Base-by-base conservation (phyloP, 2,113 vertebrate genomes). In the Vulpes vulpes region DNA sequence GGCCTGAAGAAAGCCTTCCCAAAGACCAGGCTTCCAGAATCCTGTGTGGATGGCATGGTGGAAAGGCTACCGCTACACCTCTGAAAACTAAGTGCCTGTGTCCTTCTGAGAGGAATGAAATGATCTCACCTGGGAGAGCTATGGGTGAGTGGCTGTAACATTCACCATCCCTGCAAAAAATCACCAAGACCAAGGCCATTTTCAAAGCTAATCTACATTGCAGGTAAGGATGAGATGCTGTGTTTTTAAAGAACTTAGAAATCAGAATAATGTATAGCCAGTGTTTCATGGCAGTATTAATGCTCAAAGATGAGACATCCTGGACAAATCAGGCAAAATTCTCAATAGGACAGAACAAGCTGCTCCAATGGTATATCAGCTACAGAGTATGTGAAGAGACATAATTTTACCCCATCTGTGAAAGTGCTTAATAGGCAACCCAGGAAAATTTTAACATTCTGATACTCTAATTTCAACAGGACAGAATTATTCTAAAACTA, bases 81-180 rank as follows among this genome's bases (percentile, higher is more conserved):
- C 64, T 85, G 73, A 57, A 80, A 19, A 64, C 59, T 1, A 3
- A 1, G 25, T 5, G 32, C 65, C n/a, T 10, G 3, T 9, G 17
- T 53, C 30, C 8, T 53, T 30, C 49, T 15, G 27, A 71, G 22
- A 92, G 25, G 22, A 53, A 74, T 0, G 0, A 73, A 35, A 55
- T 0, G 11, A 74, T 14, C 38, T 71, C 16, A 8, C 51, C 23
- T 4, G 20, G 19, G 22, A 73, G 8, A 7, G 8, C 9, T 3
- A 11, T 0, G 6, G 5, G 30, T 4, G 6, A 4, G 30, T 4
- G 0, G 76, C 49, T 43, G 16, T 2, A 5, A 59, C 60, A 14
- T 10, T 38, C 30, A 53, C n/a, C 19, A 22, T 51, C 60, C 12
- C 60, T 8, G 22, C 82, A 35, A 0, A 0, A 69, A 49, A 22